Conservation (phyloP, 2,797 vertebrate genomes). For the Poecilia wingei region DNA sequence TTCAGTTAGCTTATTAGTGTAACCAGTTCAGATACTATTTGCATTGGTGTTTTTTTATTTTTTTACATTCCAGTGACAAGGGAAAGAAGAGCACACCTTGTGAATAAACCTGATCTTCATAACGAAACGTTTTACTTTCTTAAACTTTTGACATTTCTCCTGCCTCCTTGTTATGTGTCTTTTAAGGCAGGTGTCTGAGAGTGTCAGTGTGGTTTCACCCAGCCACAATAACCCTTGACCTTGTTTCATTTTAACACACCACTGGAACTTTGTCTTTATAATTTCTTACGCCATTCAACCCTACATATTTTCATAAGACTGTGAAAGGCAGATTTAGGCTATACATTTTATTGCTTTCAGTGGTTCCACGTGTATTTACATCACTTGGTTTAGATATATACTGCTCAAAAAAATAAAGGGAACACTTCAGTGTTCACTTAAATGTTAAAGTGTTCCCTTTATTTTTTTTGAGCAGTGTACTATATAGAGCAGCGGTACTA, state of each 20-base stretch:
- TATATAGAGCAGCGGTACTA: neutral
- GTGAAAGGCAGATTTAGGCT: neutral
- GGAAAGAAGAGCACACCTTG: neutral
- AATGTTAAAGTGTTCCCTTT: too few species aligned
- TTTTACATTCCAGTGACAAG: neutral
- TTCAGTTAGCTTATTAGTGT: neutral
- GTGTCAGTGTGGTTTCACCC: slow-evolving; percentile 12
- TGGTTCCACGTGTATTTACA: neutral
- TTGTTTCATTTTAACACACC: slow-evolving; percentile 3
- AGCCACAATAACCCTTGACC: neutral
- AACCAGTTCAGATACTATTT: neutral
- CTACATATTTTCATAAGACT: neutral
- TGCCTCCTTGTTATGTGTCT: neutral
- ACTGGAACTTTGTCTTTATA: neutral
- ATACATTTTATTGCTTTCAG: neutral
- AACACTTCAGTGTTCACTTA: too few species aligned
- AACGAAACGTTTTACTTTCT: neutral
- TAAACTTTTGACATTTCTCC: neutral
- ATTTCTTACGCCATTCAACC: neutral
- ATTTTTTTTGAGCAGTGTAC: too few species aligned
- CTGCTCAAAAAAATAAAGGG: too few species aligned
- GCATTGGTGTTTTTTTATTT: neutral
- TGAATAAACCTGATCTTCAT: neutral
- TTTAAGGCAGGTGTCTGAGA: neutral
- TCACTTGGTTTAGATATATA: neutral